Evolutionary conservation across 2,797 vertebrate species (phyloP), one percentile per base, ranked within the genome.

Genomic region (Neosilurus hyrtlii): DNA sequence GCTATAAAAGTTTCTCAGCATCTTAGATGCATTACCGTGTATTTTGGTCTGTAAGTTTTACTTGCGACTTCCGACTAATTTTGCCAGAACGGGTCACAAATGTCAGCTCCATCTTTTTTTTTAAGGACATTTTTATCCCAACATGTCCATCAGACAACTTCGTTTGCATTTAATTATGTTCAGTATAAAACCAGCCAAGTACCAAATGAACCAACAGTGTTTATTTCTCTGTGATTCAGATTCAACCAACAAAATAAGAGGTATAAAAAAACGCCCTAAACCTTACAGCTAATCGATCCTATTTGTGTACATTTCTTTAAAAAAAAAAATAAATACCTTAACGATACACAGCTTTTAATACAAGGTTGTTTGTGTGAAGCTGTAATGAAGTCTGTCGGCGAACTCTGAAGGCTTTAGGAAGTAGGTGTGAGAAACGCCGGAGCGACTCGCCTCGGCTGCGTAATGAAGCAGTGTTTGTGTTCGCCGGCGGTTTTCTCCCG

Each of bases 391-490:
- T 51, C 24, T 3, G 24, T 22, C 2, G 18, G 66, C 49, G 20
- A 35, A 56, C 26, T 66, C 51, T 1, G 6, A 67, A 79, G 26
- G 24, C 51, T 67, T 79, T 22, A 56, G 35, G 61, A 67, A 65
- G 62, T 35, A 66, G 77, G 63, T 79, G 62, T 56, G 51, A 18
- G 77, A 67, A 79, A 54, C 49, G 15, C 51, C 51, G 22, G 51
- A 22, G 63, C 61, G 76, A 2, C 61, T 52, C 2, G 62, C 3
- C 77, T 66, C 62, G 24, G 49, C 43, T 15, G 61, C 9, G 51
- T 79, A 79, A 79, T 67, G 77, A 79, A 67, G 77, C 77, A 4
- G 9, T 8, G 51, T 79, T 79, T 79, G 77, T 56, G 63, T 56
- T 65, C 24, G 12, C 63, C 62, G 15, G 62, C 63, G 2, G 16